Base-by-base conservation (phyloP, 2,797 vertebrate species). In the Xenopus petersii region DNA sequence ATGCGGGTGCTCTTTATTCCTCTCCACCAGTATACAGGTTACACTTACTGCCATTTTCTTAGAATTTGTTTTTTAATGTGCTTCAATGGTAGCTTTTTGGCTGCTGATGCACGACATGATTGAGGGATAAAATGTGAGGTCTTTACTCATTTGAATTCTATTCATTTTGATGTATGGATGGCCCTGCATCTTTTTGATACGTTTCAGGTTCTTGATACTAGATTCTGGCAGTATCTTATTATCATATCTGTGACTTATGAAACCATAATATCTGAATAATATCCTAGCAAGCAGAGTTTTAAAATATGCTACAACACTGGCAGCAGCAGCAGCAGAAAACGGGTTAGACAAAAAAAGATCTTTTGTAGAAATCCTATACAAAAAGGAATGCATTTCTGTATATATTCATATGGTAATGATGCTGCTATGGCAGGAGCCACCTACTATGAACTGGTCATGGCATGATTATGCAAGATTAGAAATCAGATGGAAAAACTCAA, bases 261-360 rank as follows among this genome's bases (percentile, higher is more conserved):
- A 77, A 77, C 70, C 75, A 77, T 73, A 72, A 72, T 67, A 77
- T 77, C 75, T 68, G 70, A 77, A 77, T 73, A 77, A 77, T 72
- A 46, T 49, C 75, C 73, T 78, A 59, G 67, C 70, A 68, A 73
- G 70, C 59, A n/a, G 48, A 46, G 60, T 64, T 73, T 78, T 12
- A 68, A 78, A 73, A 73, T 78, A 73, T 78, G 70, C 75, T 15
- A 70, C 70, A 36, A 33, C 60, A 51, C 12, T 66, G 75, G 36
- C 36, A 42, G 36, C 36, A 42, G 36, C 36, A 42, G 4, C 26
- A 30, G 26, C 21, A 21, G 21, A 21, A 71, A 49, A 36, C 36
- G 49, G 12, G 60, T 30, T 17, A 33, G 60, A 21, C 36, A 48
- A 69, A 63, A 75, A 75, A 63, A 58, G 54, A 67, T 68, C 36